Conservation (phyloP, 2,888 invertebrate genomes). For the Epistrophe grossulariae region DNA sequence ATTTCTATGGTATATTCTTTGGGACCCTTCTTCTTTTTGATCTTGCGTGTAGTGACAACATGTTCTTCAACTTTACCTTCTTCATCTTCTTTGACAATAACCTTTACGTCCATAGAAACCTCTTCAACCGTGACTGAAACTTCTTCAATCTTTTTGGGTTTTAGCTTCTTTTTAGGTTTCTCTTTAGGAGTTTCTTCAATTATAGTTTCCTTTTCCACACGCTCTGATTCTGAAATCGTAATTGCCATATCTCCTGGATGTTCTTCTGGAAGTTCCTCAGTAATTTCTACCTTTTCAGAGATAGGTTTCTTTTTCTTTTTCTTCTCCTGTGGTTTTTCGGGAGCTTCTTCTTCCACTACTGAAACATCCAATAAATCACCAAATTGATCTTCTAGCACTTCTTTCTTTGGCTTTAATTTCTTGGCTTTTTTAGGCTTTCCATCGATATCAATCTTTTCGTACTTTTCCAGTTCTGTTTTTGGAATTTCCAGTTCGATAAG, state of each 20-base stretch:
- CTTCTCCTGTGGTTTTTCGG: constrained; percentile 77
- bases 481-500: constrained; percentile 83
- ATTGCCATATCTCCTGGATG: constrained; percentile 64
- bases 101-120: constrained; percentile 78
- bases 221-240: constrained; percentile 63
- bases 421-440: constrained; percentile 80
- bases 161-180: constrained; percentile 75
- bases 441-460: constrained; percentile 83
- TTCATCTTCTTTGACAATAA: constrained; percentile 78
- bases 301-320: constrained; percentile 78
- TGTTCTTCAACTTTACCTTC: constrained; percentile 82
- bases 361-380: constrained; percentile 78
- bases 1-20: constrained; percentile 84
- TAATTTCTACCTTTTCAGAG: constrained; percentile 77
- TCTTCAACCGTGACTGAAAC: constrained; percentile 77
- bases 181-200: constrained; percentile 58
- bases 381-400: constrained; percentile 73
- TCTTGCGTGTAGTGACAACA: constrained; percentile 83
- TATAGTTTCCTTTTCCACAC: constrained; percentile 71
- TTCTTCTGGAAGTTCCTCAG: constrained; percentile 67
- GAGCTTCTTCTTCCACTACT: constrained; percentile 78
- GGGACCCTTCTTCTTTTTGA: constrained; percentile 84
- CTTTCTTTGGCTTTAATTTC: constrained; percentile 77
- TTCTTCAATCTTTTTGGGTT: constrained; percentile 76
- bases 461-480: constrained; percentile 83